Percentiles rank a stretch among this genome's conserved stretches.
Evolutionary conservation across 2,113 vertebrate genomes (phyloP).

Genomic region (Nicator chloris): DNA sequence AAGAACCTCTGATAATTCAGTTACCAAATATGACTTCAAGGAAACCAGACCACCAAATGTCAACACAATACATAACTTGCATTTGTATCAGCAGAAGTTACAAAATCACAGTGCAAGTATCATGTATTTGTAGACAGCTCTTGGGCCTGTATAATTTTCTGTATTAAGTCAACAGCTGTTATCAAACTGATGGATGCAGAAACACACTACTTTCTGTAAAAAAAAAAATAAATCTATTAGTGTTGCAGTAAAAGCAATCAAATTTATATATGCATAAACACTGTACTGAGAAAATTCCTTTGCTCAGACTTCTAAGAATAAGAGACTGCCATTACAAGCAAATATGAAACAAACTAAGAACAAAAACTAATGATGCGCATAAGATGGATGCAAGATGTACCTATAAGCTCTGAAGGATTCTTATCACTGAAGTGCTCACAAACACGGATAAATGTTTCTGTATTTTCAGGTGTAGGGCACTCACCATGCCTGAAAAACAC

Average conservation of each 20-base stretch:
- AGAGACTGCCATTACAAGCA: not conserved
- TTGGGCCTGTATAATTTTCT: not conserved
- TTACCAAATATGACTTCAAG: not conserved
- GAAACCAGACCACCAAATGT: not conserved
- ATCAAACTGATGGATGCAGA: not conserved
- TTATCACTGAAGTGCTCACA: conserved; percentile 91
- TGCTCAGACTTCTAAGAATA: not conserved
- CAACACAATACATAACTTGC: not conserved
- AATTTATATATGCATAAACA: not conserved
- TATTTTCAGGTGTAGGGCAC: conserved; percentile 88
- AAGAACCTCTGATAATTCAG: not conserved
- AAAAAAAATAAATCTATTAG: not conserved
- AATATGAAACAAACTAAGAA: not conserved
- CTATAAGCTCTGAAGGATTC: conserved; percentile 92
- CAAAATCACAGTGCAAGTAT: not conserved
- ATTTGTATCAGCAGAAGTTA: not conserved
- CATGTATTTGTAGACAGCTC: not conserved
- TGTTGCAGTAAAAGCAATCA: not conserved
- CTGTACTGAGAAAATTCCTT: not conserved
- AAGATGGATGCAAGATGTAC: conserved; percentile 58
- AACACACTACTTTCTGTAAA: not conserved
- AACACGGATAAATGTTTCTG: conserved; percentile 85
- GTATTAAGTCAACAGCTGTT: not conserved
- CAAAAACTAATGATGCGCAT: not conserved
- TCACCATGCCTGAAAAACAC: conserved; percentile 85